Evolutionary conservation across 2,113 vertebrate species (phyloP).

Genomic region (Tyto alba): DNA sequence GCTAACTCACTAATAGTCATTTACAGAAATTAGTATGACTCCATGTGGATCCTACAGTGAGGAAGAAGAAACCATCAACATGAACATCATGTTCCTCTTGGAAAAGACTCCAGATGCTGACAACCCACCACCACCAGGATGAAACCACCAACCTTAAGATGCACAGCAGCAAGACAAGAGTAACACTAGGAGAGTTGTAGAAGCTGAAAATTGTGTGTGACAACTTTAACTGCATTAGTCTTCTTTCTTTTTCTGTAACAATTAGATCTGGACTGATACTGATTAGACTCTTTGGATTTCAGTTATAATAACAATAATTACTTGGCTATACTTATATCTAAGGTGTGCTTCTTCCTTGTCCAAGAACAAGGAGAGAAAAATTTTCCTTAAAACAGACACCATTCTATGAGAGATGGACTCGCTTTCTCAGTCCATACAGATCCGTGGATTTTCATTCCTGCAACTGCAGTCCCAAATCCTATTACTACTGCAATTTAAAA

Average conservation of each 20-base stretch:
- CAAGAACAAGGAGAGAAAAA: not conserved
- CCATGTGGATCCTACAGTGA: not conserved
- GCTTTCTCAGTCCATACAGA: not conserved
- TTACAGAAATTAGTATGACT: not conserved
- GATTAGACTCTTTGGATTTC: not conserved
- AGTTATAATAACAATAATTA: not conserved
- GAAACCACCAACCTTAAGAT: not conserved
- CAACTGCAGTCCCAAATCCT: not conserved
- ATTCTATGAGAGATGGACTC: not conserved
- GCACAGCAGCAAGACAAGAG: not conserved
- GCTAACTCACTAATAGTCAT: not conserved
- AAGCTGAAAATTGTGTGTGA: not conserved
- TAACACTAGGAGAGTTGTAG: not conserved
- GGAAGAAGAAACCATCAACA: not conserved
- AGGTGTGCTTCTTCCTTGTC: not conserved
- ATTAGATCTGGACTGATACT: not conserved
- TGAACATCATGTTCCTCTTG: not conserved
- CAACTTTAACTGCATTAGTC: not conserved
- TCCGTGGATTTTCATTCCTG: not conserved
- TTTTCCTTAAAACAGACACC: not conserved
- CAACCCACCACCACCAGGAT: not conserved
- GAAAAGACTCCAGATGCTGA: not conserved
- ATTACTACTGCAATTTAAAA: not conserved
- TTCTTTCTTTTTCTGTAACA: not conserved
- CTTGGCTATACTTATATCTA: not conserved